Base-by-base conservation (phyloP, 2,888 invertebrate species). In the Monopis laevigella region DNA sequence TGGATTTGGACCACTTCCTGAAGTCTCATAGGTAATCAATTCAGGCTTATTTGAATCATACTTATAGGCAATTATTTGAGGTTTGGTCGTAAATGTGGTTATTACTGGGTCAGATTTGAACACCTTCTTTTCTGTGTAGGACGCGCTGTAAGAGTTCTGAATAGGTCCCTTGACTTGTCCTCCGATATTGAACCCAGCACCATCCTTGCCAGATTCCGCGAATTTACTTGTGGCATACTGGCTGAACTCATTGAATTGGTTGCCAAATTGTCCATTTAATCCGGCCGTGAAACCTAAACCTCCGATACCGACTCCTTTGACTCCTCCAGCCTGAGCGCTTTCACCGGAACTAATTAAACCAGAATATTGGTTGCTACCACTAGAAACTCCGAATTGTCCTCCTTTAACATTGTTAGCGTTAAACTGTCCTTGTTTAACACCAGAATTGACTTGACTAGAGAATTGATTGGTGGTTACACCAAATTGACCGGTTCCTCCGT, bases 1-100 rank as follows among this genome's bases (percentile, higher is more conserved):
- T 0, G 73, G 74, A 45, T 70, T 73, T 0, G 62, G 67, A 0
- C 65, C 68, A 26, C 68, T 74, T 0, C 77, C 80, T 0, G 77
- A 74, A 0, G 78, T 74, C 45, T 77, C 72, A 39, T 73, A 74
- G 0, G 62, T 62, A 3, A 74, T 65, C 16, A 66, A 50, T 46
- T 71, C 65, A 0, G 68, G 62, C 19, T 63, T 62, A 2, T 62
- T 63, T 0, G 63, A 62, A 21, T 49, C 63, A 0, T 68, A 69
- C 1, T 69, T 69, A 42, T 54, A 74, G 0, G 69, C 68, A 4
- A 67, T 55, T 6, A 59, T 59, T 46, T 70, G 59, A 0, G 69
- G 69, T 40, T 68, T 68, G 0, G 69, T 69, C 0, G 70, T 71
- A 42, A 62, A 71, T 0, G 67, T 65, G 0, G 70, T 48, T 0